Percentiles rank a stretch among this genome's conserved stretches.
These are phyloP conservation scores for Sebastiscus albofasciatus DNA, from an alignment of 2,797 vertebrate genomes.

Conservation along the genomic window DNA sequence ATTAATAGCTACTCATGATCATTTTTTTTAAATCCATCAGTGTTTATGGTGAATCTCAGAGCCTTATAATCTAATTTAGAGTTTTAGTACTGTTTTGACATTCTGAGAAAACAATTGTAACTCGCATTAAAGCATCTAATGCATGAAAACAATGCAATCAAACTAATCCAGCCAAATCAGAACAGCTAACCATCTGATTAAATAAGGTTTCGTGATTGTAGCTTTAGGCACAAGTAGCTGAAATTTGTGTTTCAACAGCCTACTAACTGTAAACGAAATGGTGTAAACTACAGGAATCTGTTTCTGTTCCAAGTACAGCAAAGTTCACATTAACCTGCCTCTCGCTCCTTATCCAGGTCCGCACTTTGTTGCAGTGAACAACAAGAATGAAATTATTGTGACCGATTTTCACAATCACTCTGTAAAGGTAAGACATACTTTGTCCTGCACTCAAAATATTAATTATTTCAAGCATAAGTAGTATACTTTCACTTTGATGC, in stretches of 20 bases:
- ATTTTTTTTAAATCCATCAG: not conserved
- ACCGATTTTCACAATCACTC: slow-evolving; percentile 99
- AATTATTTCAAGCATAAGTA: not conserved
- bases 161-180: not conserved
- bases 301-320: not conserved
- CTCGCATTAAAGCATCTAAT: not conserved
- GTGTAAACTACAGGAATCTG: not conserved
- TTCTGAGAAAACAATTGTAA: not conserved
- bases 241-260: not conserved
- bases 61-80: not conserved
- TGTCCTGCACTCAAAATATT: not conserved
- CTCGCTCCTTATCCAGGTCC: slow-evolving; percentile 83
- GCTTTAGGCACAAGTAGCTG: not conserved
- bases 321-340: not conserved
- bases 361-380: slow-evolving; percentile 97
- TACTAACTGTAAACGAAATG: slow-evolving; percentile 24
- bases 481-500: not conserved
- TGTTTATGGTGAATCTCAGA: not conserved
- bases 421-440: slow-evolving; percentile 88
- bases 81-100: not conserved
- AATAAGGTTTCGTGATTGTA: not conserved
- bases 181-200: not conserved
- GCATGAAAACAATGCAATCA: not conserved
- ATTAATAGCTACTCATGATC: not conserved
- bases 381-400: slow-evolving; percentile 98